A percentile compares a stretch with the other conserved stretches of the same genome.
phyloP scores from a whole-genome alignment of 2,113 vertebrate species.

The Bolborhynchus lineola region DNA sequence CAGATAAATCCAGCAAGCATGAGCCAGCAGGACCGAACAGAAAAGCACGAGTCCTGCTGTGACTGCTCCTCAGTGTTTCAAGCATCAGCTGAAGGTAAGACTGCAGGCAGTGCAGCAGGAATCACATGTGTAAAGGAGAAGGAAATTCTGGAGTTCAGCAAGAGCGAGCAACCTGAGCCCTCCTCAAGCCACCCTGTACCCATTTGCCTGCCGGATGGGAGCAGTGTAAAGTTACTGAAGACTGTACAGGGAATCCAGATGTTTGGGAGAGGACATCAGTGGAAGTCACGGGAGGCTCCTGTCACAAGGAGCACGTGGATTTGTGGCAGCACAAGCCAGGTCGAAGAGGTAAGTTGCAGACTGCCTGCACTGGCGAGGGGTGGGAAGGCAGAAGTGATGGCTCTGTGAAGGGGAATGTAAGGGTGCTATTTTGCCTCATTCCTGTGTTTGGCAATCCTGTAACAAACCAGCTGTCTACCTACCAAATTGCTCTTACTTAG shows the following conservation, averaged over 20 bases:
- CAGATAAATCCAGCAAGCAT: not conserved
- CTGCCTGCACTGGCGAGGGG: rapidly evolving
- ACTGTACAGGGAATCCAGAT: not conserved
- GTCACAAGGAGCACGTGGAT: not conserved
- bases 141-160: not conserved
- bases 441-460: not conserved
- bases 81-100: not conserved
- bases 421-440: not conserved
- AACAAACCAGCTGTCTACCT: not conserved
- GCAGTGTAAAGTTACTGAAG: not conserved
- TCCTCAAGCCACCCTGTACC: not conserved
- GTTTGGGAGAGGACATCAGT: not conserved
- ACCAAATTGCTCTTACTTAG: not conserved
- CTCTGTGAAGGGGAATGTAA: not conserved
- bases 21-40: not conserved
- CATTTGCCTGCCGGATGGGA: not conserved
- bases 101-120: not conserved
- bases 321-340: not conserved
- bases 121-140: not conserved
- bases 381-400: rapidly evolving
- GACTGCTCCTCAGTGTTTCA: not conserved
- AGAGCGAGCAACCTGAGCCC: not conserved
- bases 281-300: not conserved
- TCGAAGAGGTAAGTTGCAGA: rapidly evolving
- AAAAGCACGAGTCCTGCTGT: not conserved